phyloP scores from a whole-genome alignment of 2,888 invertebrate species.

The Acronicta psi region DNA sequence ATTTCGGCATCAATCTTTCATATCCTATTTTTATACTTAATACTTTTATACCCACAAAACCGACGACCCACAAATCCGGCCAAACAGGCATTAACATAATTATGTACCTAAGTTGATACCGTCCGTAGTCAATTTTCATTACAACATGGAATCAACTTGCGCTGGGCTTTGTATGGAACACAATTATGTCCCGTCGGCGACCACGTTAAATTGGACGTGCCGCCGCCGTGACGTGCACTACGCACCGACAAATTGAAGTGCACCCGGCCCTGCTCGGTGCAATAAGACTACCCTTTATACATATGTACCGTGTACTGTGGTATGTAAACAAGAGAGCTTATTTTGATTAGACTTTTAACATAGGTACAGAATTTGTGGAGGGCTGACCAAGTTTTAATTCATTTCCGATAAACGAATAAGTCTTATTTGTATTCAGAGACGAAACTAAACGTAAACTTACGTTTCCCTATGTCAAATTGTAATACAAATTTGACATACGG shows the following conservation, averaged over 20 bases:
- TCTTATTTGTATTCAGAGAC: too few relatives aligned
- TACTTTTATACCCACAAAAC: background rate
- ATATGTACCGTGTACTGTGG: too few relatives aligned
- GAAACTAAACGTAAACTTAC: too few relatives aligned
- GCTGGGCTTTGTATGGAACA: slow-evolving; percentile 11
- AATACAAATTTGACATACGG: too few relatives aligned
- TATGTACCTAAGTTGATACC: slow-evolving; percentile 14
- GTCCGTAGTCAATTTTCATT: slow-evolving; percentile 19
- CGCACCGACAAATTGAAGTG: slow-evolving; percentile 51
- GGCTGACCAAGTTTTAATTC: background rate
- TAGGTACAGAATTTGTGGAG: background rate
- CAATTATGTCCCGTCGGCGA: slow-evolving; percentile 31
- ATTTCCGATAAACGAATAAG: too few relatives aligned
- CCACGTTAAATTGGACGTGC: slow-evolving; percentile 48
- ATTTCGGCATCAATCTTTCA: too few relatives aligned
- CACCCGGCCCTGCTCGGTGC: slow-evolving; percentile 6
- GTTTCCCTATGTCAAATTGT: too few relatives aligned
- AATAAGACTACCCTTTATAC: slow-evolving; percentile 18
- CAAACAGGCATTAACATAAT: background rate
- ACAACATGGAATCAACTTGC: slow-evolving; percentile 22
- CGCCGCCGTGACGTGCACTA: slow-evolving; percentile 23
- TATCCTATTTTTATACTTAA: too few relatives aligned
- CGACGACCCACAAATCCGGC: background rate
- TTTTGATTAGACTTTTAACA: slow-evolving; percentile 19
- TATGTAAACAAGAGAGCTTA: background rate